These are phyloP conservation scores for Phenganax marumi DNA, from an alignment of 92 coral and sea anemone genomes.

Conservation along the genomic window DNA sequence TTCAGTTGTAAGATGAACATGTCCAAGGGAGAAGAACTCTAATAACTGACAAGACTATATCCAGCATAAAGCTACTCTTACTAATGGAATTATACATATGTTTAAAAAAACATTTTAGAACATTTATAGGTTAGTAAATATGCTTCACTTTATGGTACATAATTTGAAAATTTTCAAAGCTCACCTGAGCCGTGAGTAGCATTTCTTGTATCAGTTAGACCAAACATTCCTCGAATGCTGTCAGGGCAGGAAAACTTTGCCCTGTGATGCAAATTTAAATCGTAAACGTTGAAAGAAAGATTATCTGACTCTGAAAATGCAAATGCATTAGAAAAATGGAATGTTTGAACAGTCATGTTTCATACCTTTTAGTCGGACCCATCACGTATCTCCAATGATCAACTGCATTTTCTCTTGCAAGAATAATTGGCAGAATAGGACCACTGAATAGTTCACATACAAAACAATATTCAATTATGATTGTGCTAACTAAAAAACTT, in stretches of 20 bases:
- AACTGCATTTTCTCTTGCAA: slow-evolving; percentile 75
- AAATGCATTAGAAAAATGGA: no score
- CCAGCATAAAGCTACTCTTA: not conserved
- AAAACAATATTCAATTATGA: not conserved
- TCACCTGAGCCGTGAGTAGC: slow-evolving; percentile 94
- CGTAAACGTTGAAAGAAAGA: not conserved
- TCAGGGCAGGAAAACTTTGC: slow-evolving; percentile 75
- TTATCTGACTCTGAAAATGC: no score
- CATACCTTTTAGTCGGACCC: slow-evolving; percentile 91
- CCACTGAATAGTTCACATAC: slow-evolving; percentile 57
- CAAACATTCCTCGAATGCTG: slow-evolving; percentile 84
- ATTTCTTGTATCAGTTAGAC: slow-evolving; percentile 93
- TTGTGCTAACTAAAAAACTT: not conserved
- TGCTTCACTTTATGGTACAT: no score
- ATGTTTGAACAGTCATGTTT: no score
- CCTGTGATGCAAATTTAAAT: slow-evolving; percentile 26
- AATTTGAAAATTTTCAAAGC: no score
- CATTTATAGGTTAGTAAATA: no score
- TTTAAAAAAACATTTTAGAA: not conserved
- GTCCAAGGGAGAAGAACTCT: not conserved
- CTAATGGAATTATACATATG: not conserved
- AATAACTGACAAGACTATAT: not conserved
- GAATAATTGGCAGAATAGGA: slow-evolving; percentile 80
- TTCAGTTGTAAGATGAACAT: not conserved
- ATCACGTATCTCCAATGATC: slow-evolving; percentile 77